Conservation (phyloP, 1,140 invertebrate genomes). For the Propsilocerus akamusi region DNA sequence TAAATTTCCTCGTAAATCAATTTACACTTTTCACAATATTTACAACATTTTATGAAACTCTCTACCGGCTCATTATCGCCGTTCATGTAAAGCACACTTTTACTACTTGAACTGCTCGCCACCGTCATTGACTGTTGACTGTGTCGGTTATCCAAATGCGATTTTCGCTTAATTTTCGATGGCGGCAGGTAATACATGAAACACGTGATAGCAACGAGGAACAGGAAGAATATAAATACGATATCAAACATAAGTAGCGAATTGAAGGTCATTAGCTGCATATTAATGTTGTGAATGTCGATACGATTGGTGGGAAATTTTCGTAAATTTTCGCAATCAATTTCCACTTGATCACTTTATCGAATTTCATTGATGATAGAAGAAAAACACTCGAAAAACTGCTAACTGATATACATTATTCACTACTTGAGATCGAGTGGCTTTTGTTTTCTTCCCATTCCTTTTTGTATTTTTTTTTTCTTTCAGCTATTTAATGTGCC, state of each 20-base stretch:
- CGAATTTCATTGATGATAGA: too few species aligned
- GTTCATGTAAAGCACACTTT: not conserved
- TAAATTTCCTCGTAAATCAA: slow-evolving; percentile 1
- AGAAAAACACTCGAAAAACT: too few species aligned
- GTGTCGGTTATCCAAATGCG: not conserved
- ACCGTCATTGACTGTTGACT: not conserved
- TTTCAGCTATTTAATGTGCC: too few species aligned
- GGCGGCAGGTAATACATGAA: slow-evolving; percentile 56
- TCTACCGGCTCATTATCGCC: not conserved
- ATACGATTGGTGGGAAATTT: too few species aligned
- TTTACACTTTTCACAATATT: slow-evolving; percentile 3
- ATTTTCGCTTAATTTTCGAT: slow-evolving; percentile 10
- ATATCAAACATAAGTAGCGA: slow-evolving; percentile 71
- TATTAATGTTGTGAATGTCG: too few species aligned
- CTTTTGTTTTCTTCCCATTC: too few species aligned
- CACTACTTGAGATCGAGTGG: too few species aligned
- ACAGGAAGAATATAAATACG: slow-evolving; percentile 68
- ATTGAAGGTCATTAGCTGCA: slow-evolving; percentile 67
- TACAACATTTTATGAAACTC: slow-evolving; percentile 1
- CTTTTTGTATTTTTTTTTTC: too few species aligned
- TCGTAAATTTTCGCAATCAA: too few species aligned
- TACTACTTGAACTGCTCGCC: not conserved
- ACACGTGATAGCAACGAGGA: slow-evolving; percentile 60
- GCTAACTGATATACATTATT: too few species aligned
- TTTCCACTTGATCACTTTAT: too few species aligned